These are phyloP conservation scores for Lymantria monacha DNA, from an alignment of 2,888 invertebrate species.

Conservation along the genomic window DNA sequence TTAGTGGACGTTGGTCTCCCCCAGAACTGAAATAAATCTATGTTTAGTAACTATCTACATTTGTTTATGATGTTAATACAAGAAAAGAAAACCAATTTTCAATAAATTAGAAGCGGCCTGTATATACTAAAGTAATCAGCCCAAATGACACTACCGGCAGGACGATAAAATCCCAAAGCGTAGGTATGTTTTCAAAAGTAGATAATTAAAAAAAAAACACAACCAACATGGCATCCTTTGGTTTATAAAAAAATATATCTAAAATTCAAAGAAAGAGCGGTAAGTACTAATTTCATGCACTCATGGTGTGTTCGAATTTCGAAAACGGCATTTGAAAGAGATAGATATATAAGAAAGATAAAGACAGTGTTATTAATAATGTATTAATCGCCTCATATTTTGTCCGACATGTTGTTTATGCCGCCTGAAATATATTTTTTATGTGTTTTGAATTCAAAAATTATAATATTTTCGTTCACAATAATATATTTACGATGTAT, in stretches of 20 bases:
- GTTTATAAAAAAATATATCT: slow-evolving; percentile 50
- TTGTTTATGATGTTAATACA: no score
- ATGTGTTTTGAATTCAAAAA: slow-evolving; percentile 11
- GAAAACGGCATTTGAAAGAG: slow-evolving; percentile 56
- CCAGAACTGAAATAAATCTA: no score
- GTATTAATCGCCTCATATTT: slow-evolving; percentile 78
- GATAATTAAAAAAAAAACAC: slow-evolving; percentile 47
- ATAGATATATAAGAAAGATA: slow-evolving; percentile 30
- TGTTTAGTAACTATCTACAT: no score
- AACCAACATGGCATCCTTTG: slow-evolving; percentile 68
- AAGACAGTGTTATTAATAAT: slow-evolving; percentile 59
- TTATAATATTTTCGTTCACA: slow-evolving; percentile 33
- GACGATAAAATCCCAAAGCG: slow-evolving; percentile 31
- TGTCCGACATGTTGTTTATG: slow-evolving; percentile 71
- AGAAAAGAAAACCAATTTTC: not conserved
- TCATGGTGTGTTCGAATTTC: slow-evolving; percentile 68
- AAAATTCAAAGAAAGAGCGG: slow-evolving; percentile 76
- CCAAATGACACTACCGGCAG: slow-evolving; percentile 34
- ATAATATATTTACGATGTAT: slow-evolving; percentile 25
- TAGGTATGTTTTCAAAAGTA: slow-evolving; percentile 51
- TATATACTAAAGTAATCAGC: slow-evolving; percentile 25
- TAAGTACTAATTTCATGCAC: slow-evolving; percentile 71
- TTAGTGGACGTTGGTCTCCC: no score
- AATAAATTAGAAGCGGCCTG: slow-evolving; percentile 9
- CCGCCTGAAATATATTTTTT: slow-evolving; percentile 34